Conservation (phyloP, 2,113 vertebrate species). For the Triplophysa tibetana region DNA sequence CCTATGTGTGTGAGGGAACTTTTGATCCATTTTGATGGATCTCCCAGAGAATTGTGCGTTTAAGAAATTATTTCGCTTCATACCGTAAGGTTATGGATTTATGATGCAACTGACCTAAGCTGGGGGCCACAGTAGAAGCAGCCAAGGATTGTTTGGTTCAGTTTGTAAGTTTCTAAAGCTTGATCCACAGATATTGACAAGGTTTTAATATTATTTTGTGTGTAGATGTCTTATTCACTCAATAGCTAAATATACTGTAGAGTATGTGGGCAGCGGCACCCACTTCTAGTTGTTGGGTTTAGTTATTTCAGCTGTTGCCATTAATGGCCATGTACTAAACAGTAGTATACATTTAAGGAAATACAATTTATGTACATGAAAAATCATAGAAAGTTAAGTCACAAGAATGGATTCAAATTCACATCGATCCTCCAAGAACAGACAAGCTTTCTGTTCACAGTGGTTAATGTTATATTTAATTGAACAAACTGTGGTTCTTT, state of each 20-base stretch:
- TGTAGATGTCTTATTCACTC: too few species aligned
- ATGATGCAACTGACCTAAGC: slow-evolving; percentile 16
- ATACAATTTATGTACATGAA: too few species aligned
- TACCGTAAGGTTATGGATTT: not conserved
- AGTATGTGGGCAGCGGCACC: too few species aligned
- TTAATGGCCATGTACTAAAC: too few species aligned
- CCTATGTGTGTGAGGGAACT: slow-evolving; percentile 5
- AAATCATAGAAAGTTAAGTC: not conserved
- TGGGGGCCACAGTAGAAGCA: not conserved
- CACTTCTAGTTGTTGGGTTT: too few species aligned
- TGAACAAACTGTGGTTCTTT: slow-evolving; percentile 41
- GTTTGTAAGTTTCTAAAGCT: not conserved
- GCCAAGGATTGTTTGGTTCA: not conserved
- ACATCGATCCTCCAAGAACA: not conserved
- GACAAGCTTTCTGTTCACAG: slow-evolving; percentile 6
- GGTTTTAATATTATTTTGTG: not conserved
- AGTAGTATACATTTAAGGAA: too few species aligned
- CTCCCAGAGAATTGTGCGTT: slow-evolving; percentile 22
- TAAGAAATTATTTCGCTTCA: slow-evolving; percentile 15
- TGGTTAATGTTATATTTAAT: slow-evolving; percentile 8
- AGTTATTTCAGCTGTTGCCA: too few species aligned
- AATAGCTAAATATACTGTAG: not conserved
- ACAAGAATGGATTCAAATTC: not conserved
- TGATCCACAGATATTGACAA: not conserved
- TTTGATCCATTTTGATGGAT: slow-evolving; percentile 39